These are phyloP conservation scores for Corvus cornix DNA, from an alignment of 2,113 vertebrate genomes.

Conservation along the genomic window DNA sequence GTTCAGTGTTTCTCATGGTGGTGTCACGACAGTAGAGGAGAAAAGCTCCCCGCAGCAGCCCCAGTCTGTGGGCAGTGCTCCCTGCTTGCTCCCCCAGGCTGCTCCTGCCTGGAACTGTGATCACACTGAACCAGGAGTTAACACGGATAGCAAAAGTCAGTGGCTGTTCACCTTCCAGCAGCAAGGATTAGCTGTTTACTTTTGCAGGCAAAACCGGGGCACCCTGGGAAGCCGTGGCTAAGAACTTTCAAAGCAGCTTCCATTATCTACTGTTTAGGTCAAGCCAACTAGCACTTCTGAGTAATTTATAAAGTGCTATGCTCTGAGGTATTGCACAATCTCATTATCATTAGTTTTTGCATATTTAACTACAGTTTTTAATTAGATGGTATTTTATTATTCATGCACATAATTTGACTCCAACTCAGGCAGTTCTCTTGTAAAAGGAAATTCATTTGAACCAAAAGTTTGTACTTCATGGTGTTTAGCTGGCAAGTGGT, in stretches of 20 bases:
- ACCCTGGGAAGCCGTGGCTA: conserved; percentile 50
- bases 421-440: conserved; percentile 82
- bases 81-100: conserved; percentile 21
- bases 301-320: conserved; percentile 96
- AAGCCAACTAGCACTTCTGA: conserved; percentile 89
- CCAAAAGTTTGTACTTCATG: conserved; percentile 77
- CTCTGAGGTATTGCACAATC: conserved; percentile 98
- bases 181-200: conserved; percentile 17
- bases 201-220: not conserved
- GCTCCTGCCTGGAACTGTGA: not conserved
- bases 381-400: conserved; percentile 99
- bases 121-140: not conserved
- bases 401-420: conserved; percentile 99
- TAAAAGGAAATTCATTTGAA: conserved; percentile 77
- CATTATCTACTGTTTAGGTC: conserved; percentile 87
- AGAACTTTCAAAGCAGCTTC: conserved; percentile 78
- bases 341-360: conserved; percentile 99
- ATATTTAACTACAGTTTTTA: conserved; percentile 99
- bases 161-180: not conserved
- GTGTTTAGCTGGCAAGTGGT: conserved; percentile 80
- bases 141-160: not conserved
- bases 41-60: not conserved
- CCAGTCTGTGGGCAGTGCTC: not conserved
- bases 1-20: rapidly evolving
- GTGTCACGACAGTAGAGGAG: rapidly evolving